phyloP scores from a whole-genome alignment of 2,113 vertebrate genomes.

The Corythornis cristatus region DNA sequence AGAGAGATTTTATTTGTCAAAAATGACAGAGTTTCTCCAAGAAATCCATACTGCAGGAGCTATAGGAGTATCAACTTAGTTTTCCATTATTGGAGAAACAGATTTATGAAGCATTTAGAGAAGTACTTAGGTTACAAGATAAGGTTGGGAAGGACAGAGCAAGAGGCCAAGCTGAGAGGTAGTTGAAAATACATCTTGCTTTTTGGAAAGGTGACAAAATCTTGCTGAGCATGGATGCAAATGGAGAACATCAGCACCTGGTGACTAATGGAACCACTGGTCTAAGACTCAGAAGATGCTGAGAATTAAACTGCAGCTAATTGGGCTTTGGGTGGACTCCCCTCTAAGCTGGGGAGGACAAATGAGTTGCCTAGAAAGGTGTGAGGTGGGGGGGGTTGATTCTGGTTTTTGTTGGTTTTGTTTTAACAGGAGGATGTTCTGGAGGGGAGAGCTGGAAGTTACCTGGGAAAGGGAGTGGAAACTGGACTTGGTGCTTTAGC shows the following conservation, averaged over 20 bases:
- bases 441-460: background rate
- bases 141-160: background rate
- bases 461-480: background rate
- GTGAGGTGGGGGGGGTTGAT: too few species aligned
- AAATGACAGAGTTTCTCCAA: constrained; percentile 5
- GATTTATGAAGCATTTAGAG: constrained; percentile 16
- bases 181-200: background rate
- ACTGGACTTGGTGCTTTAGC: background rate
- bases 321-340: background rate
- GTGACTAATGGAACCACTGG: background rate
- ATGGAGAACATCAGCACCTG: too few species aligned
- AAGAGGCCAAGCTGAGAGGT: background rate
- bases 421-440: background rate
- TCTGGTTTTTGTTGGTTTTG: background rate
- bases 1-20: constrained; percentile 33
- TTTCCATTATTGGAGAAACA: background rate
- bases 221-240: background rate
- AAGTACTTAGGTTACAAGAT: background rate
- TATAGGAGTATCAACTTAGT: background rate
- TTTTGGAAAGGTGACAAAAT: background rate
- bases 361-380: background rate
- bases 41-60: background rate
- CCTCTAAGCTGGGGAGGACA: background rate
- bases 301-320: background rate
- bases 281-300: background rate